Percentiles rank a stretch among this genome's conserved stretches.
These are phyloP conservation scores for Lacerta bilineata DNA, from an alignment of 2,797 vertebrate genomes.

Conservation along the genomic window DNA sequence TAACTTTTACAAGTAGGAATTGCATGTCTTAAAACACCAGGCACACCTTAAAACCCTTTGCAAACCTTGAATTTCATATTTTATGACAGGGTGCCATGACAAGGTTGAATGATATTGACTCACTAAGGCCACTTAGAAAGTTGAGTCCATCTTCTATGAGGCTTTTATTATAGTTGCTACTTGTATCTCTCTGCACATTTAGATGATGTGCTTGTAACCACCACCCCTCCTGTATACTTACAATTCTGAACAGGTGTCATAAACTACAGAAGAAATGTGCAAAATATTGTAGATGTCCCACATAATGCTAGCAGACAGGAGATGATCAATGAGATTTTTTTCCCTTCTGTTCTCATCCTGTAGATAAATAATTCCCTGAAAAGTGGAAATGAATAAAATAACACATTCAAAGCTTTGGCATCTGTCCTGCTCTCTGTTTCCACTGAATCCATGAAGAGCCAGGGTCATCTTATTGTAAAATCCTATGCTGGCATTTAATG, in stretches of 20 bases:
- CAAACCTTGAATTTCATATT: neutral
- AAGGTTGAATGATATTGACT: neutral
- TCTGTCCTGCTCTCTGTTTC: neutral
- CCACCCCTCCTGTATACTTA: neutral
- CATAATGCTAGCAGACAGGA: neutral
- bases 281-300: neutral
- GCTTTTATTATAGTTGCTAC: neutral
- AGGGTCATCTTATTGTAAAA: neutral
- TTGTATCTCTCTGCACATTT: neutral
- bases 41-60: neutral
- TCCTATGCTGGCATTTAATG: neutral
- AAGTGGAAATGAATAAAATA: conserved; percentile 1
- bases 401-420: neutral
- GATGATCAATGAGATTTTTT: neutral
- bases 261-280: neutral
- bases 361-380: neutral
- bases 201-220: neutral
- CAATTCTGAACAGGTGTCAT: neutral
- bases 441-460: neutral
- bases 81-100: neutral
- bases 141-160: neutral
- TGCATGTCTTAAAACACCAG: too few species aligned
- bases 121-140: neutral
- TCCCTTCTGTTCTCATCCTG: neutral
- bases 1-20: neutral